Base-by-base conservation (phyloP, 2,113 vertebrate genomes). In the Micromys minutus region DNA sequence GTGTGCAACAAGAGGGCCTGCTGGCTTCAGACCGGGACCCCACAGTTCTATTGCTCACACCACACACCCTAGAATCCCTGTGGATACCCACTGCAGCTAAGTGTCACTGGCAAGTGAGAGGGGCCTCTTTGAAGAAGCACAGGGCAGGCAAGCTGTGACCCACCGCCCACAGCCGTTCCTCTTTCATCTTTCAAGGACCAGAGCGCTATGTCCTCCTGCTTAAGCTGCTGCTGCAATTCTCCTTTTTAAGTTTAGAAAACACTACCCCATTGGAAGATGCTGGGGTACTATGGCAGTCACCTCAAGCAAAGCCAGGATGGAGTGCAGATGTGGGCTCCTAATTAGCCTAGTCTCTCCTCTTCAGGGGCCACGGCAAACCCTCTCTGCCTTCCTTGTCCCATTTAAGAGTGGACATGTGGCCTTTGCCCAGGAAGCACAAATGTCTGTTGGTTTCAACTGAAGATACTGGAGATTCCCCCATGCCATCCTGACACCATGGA, bases 401-500 rank as follows among this genome's bases (percentile, higher is more conserved):
- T 42, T 31, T 21, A 50, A 39, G 59, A 87, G 65, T 22, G 39
- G 22, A 22, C 75, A 63, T 29, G 55, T 67, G 13, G 15, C 6
- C 8, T 26, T 45, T 63, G 21, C 71, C 67, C 63, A 36, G 59
- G 50, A 89, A 89, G 52, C 57, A 63, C 3, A 42, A 61, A 42
- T 16, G 63, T 31, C 72, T 4, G 6, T 3, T 39, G 69, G 36
- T 8, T 26, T 26, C 24, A 42, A 5, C 5, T 67, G 47, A 57
- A 65, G 83, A 29, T 39, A 31, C 11, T 2, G 34, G 11, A 31
- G 52, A 59, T n/a, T 26, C 42, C 31, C 31, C 34, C 15, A 21
- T 39, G n/a, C 5, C 1, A 2, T 26, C 3, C 80, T 17, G 17
- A 59, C 29, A n/a, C 2, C 2, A 0, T 10, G 4, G 42, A 42